Evolutionary conservation across 2,113 vertebrate genomes (phyloP).

Genomic region (Tetrax tetrax): DNA sequence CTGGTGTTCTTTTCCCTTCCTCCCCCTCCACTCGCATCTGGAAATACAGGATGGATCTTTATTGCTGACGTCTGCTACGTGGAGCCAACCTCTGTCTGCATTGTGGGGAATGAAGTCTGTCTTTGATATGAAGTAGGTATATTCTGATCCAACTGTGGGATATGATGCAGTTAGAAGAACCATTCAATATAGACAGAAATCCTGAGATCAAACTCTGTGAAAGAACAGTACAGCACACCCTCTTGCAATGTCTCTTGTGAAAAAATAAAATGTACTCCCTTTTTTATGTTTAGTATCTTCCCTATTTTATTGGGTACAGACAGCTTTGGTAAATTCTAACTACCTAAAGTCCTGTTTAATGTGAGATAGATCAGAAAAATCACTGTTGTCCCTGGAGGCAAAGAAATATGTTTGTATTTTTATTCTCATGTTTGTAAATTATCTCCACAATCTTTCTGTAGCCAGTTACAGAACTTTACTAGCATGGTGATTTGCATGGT

Average conservation of each 20-base stretch:
- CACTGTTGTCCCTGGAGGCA: neutral
- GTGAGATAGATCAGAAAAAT: neutral
- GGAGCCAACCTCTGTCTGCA: constrained; percentile 96
- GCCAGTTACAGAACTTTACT: neutral
- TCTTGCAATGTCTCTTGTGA: neutral
- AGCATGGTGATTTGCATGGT: neutral
- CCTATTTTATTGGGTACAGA: neutral
- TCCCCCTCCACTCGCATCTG: neutral
- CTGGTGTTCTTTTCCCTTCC: neutral
- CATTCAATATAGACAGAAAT: neutral
- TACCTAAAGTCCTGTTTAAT: neutral
- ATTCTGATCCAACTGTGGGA: neutral
- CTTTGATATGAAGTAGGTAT: constrained; percentile 97
- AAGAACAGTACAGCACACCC: neutral
- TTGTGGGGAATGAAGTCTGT: constrained; percentile 99
- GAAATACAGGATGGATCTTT: constrained; percentile 91
- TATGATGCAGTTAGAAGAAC: neutral
- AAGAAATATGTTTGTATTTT: neutral
- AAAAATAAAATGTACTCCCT: neutral
- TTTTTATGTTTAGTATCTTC: neutral
- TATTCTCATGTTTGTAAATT: neutral
- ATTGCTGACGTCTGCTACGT: constrained; percentile 93
- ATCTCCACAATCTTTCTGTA: neutral
- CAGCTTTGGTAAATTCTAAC: neutral
- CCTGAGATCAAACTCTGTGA: neutral